These are phyloP conservation scores for Ecliptopera silaceata DNA, from an alignment of 2,888 invertebrate genomes.

Conservation along the genomic window DNA sequence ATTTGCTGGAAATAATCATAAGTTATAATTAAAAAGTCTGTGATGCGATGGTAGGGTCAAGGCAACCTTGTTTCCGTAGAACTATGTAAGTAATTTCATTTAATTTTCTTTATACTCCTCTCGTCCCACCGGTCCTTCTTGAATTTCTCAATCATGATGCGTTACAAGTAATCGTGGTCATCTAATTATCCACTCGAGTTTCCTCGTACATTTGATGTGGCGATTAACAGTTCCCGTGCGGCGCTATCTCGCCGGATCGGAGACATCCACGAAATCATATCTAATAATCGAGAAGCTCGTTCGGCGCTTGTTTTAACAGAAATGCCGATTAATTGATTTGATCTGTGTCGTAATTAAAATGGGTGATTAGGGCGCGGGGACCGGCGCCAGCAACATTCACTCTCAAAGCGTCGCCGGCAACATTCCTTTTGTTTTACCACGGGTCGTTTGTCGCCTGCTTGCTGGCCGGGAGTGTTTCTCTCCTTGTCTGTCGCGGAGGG, in stretches of 20 bases:
- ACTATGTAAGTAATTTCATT: background rate
- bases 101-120: background rate
- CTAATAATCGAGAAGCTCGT: slow-evolving; percentile 63
- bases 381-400: slow-evolving; percentile 70
- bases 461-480: slow-evolving; percentile 56
- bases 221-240: slow-evolving; percentile 51
- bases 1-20: slow-evolving; percentile 79
- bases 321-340: slow-evolving; percentile 83
- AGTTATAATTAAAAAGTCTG: slow-evolving; percentile 79
- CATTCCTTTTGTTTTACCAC: slow-evolving; percentile 84
- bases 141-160: background rate
- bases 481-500: slow-evolving; percentile 40
- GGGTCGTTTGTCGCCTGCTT: slow-evolving; percentile 81
- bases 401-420: slow-evolving; percentile 82
- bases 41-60: slow-evolving; percentile 28
- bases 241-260: slow-evolving; percentile 61
- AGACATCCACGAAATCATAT: slow-evolving; percentile 59
- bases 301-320: slow-evolving; percentile 79
- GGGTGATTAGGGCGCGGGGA: slow-evolving; percentile 81
- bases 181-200: slow-evolving; percentile 1
- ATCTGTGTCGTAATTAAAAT: slow-evolving; percentile 83
- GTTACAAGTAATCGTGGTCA: background rate
- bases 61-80: slow-evolving; percentile 11
- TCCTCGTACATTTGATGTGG: slow-evolving; percentile 15
- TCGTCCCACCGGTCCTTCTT: background rate